Conservation (phyloP, 2,797 vertebrate genomes). For the Distichodus sexfasciatus region DNA sequence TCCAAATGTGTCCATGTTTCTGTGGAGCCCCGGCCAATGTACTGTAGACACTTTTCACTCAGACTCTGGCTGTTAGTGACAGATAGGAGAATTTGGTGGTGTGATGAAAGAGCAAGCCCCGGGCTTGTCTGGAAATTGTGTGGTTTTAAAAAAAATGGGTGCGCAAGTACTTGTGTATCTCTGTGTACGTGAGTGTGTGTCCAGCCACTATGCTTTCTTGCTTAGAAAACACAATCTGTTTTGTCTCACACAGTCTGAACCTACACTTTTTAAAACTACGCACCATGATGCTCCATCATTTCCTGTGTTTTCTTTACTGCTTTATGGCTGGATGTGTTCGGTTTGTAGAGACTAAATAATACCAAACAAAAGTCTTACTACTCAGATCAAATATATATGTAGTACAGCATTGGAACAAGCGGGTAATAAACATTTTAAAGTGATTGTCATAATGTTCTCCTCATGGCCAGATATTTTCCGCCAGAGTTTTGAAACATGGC, state of each 20-base stretch:
- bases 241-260: neutral
- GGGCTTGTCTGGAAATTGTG: conserved; percentile 2
- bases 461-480: conserved; percentile 23
- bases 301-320: neutral
- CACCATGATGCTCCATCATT: neutral
- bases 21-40: neutral
- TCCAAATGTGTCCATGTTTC: neutral
- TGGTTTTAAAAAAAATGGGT: too few species aligned
- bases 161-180: neutral
- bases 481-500: conserved; percentile 5
- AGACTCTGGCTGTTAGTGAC: neutral
- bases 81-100: conserved; percentile 10
- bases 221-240: neutral
- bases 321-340: too few species aligned
- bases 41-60: neutral
- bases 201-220: neutral
- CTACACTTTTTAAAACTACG: neutral
- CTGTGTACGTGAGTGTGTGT: neutral
- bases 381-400: too few species aligned
- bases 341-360: too few species aligned
- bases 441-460: conserved; percentile 17
- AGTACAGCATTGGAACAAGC: too few species aligned
- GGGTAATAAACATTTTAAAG: conserved; percentile 16
- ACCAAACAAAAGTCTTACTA: too few species aligned
- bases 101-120: conserved; percentile 21